phyloP scores from a whole-genome alignment of 2,113 vertebrate species.

The Falcunculus frontatus region DNA sequence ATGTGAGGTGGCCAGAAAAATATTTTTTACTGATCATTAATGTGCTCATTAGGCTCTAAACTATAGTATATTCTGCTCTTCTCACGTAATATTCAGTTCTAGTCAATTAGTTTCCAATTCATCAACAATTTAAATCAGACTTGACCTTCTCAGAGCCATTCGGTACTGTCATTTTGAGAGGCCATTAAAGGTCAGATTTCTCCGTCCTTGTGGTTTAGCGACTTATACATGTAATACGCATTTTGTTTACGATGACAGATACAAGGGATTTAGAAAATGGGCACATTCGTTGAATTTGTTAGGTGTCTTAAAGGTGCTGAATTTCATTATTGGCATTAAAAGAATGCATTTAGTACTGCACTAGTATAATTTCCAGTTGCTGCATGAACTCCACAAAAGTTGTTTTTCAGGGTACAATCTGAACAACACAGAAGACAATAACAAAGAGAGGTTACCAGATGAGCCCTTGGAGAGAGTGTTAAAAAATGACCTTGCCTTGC shows the following conservation, averaged over 20 bases:
- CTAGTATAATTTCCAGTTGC: neutral
- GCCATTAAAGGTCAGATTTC: slow-evolving; percentile 64
- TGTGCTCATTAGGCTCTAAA: slow-evolving; percentile 57
- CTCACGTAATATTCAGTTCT: slow-evolving; percentile 62
- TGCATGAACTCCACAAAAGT: neutral
- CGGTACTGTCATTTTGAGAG: slow-evolving; percentile 56
- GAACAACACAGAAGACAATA: neutral
- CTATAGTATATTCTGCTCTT: slow-evolving; percentile 17
- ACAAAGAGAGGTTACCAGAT: neutral
- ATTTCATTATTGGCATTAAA: neutral
- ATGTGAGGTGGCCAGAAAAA: slow-evolving; percentile 41
- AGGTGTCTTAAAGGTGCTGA: slow-evolving; percentile 4
- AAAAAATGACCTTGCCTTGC: neutral
- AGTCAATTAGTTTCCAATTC: slow-evolving; percentile 69
- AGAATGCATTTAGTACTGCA: neutral
- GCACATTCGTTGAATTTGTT: slow-evolving; percentile 17
- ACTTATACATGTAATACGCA: slow-evolving; percentile 17
- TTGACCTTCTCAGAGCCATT: slow-evolving; percentile 72
- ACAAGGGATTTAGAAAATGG: slow-evolving; percentile 25
- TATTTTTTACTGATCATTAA: slow-evolving; percentile 57
- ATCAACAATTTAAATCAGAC: slow-evolving; percentile 75
- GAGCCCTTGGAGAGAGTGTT: neutral
- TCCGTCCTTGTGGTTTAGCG: slow-evolving; percentile 46
- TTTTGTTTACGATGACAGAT: slow-evolving; percentile 57
- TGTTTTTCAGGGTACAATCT: neutral